Conservation (phyloP, 2,113 vertebrate genomes). For the Geococcyx californianus region DNA sequence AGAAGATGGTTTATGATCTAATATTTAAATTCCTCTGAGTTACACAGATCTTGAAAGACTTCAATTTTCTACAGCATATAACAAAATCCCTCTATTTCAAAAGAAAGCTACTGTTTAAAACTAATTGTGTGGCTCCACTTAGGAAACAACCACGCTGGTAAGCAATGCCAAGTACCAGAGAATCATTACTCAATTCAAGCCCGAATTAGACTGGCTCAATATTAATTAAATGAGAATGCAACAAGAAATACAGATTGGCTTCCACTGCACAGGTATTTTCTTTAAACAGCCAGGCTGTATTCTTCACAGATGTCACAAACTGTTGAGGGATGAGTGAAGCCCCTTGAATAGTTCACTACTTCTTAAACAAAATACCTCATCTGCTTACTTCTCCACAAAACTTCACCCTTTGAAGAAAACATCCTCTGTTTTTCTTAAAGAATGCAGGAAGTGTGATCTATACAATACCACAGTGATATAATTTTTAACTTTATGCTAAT, state of each 20-base stretch:
- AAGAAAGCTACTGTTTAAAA: background rate
- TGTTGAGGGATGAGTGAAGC: background rate
- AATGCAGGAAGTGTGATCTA: background rate
- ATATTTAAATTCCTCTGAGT: background rate
- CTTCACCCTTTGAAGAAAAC: background rate
- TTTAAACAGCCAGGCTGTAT: background rate
- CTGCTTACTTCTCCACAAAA: background rate
- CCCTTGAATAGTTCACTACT: background rate
- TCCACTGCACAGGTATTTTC: background rate
- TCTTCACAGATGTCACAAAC: background rate
- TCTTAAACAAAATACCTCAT: background rate
- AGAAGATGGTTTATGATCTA: background rate
- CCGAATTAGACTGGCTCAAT: background rate
- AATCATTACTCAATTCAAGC: background rate
- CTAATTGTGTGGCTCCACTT: background rate
- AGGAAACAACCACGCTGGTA: background rate
- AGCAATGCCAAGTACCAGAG: background rate
- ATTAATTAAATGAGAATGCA: background rate
- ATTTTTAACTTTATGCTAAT: background rate
- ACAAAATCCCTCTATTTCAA: background rate
- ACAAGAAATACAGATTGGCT: background rate
- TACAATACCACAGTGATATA: rapidly evolving
- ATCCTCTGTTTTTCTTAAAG: background rate
- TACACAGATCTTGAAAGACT: background rate
- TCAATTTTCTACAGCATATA: background rate